Evolutionary conservation across 2,797 vertebrate species (phyloP), one percentile per base, ranked within the genome.

Genomic region (Hydrophis major): DNA sequence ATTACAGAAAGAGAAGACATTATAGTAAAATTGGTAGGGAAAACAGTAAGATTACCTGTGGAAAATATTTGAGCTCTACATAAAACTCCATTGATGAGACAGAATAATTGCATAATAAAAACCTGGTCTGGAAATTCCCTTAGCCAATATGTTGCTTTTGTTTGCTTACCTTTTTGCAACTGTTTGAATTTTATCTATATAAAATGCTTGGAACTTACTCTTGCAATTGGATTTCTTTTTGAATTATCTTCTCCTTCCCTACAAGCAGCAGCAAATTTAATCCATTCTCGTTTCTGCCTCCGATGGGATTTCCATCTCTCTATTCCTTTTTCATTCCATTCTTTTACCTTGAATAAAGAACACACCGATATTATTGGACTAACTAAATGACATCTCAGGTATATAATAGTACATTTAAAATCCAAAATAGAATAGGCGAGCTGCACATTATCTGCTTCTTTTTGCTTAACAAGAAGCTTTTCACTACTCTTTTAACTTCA

Each of bases 241-340:
- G 97, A 98, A 95, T 99, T 99, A 96, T 99, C 97, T 12, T 94
- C 95, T 90, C 98, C 99, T 96, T 99, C 99, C 53, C 61, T 86
- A 57, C 99, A 96, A 87, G 97, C 98, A 0, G 97, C 93, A 0
- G 99, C 98, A 95, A 99, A 99, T 95, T 98, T 97, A 95, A 99
- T 97, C 99, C 99, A 99, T 92, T 99, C 98, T 89, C 99, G 98
- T 96, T 99, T 99, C 90, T 96, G 97, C 93, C 99, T 98, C 95
- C 94, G 96, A 93, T 96, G 96, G 0, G 96, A 96, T 95, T 98
- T 97, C 98, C 98, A 97, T 95, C 92, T 96, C 53, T 96, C 96
- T 0, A 57, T 96, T 89, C 97, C 97, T 57, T 98, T 97, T 96
- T 96, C 96, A 92, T 94, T 94, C 95, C 97, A 94, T 97, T 98